These are phyloP conservation scores for Pituophis catenifer DNA, from an alignment of 2,113 vertebrate species.

Conservation along the genomic window DNA sequence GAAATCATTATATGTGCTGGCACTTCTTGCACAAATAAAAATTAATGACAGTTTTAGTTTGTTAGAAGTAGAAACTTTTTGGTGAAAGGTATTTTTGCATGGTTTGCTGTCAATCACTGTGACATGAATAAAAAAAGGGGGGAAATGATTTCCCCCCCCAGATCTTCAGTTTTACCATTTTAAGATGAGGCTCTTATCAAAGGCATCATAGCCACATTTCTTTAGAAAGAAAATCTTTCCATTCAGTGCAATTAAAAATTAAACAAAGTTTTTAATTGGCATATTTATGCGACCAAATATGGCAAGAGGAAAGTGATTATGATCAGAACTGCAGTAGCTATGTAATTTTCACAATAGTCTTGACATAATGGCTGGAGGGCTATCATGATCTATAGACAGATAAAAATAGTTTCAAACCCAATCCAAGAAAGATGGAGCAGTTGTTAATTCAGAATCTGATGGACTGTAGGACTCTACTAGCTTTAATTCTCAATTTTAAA, in stretches of 20 bases:
- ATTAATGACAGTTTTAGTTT: neutral
- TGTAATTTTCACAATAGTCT: neutral
- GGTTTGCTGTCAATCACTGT: conserved; percentile 12
- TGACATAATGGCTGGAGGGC: neutral
- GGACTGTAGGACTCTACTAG: neutral
- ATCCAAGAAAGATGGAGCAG: neutral
- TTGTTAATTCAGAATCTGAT: neutral
- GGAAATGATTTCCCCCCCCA: neutral
- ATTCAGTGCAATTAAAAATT: neutral
- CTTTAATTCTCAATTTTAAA: neutral
- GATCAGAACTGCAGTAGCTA: neutral
- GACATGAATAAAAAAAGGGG: neutral
- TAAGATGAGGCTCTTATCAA: neutral
- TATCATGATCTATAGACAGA: neutral
- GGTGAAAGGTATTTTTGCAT: neutral
- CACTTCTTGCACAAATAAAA: neutral
- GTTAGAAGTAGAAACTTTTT: neutral
- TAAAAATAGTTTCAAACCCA: neutral
- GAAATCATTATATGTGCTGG: neutral
- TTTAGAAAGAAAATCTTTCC: neutral
- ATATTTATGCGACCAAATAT: neutral
- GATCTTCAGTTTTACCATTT: neutral
- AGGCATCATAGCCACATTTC: neutral
- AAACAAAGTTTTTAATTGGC: neutral
- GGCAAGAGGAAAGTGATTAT: neutral